These are phyloP conservation scores for Synchiropus splendidus DNA, from an alignment of 2,113 vertebrate species.

Conservation along the genomic window DNA sequence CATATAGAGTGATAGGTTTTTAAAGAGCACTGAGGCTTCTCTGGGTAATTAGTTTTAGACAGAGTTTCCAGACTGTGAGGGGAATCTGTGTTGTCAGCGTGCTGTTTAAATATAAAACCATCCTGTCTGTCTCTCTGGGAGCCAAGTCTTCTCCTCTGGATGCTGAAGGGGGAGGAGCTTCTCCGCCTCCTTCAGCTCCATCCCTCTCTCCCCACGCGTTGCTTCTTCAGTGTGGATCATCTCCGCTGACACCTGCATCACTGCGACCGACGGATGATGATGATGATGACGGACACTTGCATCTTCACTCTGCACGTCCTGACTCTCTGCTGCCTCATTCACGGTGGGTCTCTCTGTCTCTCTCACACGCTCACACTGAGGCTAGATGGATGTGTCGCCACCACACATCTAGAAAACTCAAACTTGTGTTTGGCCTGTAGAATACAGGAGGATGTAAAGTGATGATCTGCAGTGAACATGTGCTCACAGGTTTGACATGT, in stretches of 20 bases:
- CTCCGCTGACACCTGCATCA: slow-evolving; percentile 1
- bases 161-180: slow-evolving; percentile 16
- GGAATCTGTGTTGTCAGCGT: no score
- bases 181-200: neutral
- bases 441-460: no score
- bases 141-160: slow-evolving; percentile 2
- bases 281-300: slow-evolving; percentile 29
- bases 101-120: neutral
- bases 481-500: no score
- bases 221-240: slow-evolving; percentile 8
- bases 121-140: neutral
- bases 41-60: no score
- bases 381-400: no score
- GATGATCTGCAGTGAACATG: no score
- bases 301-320: slow-evolving; percentile 21
- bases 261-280: neutral
- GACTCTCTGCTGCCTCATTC: slow-evolving; percentile 34
- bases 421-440: neutral
- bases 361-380: slow-evolving; percentile 1
- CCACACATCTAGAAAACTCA: neutral
- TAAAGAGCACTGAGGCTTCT: no score
- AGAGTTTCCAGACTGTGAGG: no score
- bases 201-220: neutral
- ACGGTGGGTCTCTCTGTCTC: slow-evolving; percentile 21
- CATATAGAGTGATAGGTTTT: no score